A percentile compares a stretch with the other conserved stretches of the same genome.
Conservation (phyloP, 2,888 invertebrate genomes). For the Zhuqinia jingwanae region DNA sequence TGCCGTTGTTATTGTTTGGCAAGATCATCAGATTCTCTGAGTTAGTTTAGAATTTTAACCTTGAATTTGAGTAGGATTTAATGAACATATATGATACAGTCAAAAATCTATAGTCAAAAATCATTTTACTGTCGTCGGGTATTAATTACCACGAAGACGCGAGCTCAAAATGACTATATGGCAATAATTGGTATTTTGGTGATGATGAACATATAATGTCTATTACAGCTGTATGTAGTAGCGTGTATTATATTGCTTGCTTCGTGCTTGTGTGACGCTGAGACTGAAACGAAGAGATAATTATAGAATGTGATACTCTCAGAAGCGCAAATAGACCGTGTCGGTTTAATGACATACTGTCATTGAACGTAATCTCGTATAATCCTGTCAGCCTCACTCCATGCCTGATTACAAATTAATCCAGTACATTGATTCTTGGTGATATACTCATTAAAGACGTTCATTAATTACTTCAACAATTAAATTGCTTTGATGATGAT, state of each 20-base stretch:
- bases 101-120: too few relatives aligned
- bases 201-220: too few relatives aligned
- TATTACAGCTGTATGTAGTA: too few relatives aligned
- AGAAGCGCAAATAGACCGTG: not conserved
- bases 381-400: too few relatives aligned
- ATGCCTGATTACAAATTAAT: not conserved
- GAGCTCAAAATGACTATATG: too few relatives aligned
- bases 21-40: not conserved
- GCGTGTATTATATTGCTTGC: too few relatives aligned
- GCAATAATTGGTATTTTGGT: too few relatives aligned
- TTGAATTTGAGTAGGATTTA: constrained; percentile 28
- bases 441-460: constrained; percentile 17
- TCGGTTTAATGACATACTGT: not conserved
- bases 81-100: not conserved
- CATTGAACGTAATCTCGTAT: not conserved
- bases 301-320: not conserved
- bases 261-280: too few relatives aligned
- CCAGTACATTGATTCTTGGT: not conserved
- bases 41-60: constrained; percentile 27
- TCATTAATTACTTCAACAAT: constrained; percentile 6
- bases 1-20: constrained; percentile 1
- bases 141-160: too few relatives aligned
- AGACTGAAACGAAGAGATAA: not conserved
- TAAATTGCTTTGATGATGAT: too few relatives aligned
- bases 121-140: too few relatives aligned